phyloP scores from a whole-genome alignment of 2,113 vertebrate species.

The Galeopterus variegatus region DNA sequence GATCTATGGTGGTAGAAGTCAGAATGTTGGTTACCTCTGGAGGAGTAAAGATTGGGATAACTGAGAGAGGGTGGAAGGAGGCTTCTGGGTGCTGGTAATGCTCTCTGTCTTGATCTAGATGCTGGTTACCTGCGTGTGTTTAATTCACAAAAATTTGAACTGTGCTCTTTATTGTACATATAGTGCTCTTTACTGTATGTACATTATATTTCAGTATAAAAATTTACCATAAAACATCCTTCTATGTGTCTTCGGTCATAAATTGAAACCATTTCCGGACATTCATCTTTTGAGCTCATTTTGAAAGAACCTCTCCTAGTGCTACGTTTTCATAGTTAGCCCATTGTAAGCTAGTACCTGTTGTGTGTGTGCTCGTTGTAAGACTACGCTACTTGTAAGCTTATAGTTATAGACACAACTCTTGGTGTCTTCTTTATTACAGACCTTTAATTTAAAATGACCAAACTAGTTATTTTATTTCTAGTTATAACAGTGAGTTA shows the following conservation, averaged over 20 bases:
- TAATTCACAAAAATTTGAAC: neutral
- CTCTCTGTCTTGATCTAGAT: neutral
- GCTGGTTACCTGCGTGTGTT: neutral
- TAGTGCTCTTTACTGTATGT: neutral
- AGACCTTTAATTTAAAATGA: conserved; percentile 39
- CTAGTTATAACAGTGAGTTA: conserved; percentile 46
- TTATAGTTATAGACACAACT: conserved; percentile 25
- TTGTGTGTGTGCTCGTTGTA: neutral
- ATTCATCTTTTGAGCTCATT: neutral
- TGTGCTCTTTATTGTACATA: neutral
- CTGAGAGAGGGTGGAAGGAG: neutral
- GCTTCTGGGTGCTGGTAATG: neutral
- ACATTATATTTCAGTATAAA: conserved; percentile 2
- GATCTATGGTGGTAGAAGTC: neutral
- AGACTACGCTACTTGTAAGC: neutral
- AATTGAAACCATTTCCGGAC: conserved; percentile 34
- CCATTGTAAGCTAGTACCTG: neutral
- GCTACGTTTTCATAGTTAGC: conserved; percentile 6
- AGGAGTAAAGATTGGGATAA: neutral
- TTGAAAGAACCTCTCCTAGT: neutral
- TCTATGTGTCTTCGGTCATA: neutral
- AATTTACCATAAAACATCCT: neutral
- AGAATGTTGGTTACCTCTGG: neutral
- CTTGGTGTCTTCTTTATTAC: conserved; percentile 43
- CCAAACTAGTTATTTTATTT: conserved; percentile 70